These are phyloP conservation scores for Chaetura pelagica DNA, from an alignment of 2,113 vertebrate genomes.

Conservation along the genomic window DNA sequence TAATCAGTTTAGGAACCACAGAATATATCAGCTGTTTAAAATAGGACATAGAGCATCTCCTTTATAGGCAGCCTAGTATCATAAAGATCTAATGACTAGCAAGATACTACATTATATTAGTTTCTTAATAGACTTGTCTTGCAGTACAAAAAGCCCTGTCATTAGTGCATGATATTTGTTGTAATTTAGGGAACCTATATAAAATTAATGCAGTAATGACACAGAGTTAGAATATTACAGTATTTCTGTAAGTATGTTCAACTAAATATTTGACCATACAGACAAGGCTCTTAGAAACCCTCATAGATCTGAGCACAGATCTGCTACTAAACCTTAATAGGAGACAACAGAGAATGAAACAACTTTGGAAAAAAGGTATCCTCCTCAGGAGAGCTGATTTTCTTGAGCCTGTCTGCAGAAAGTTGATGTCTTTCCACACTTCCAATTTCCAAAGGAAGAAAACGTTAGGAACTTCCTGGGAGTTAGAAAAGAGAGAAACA, in stretches of 20 bases:
- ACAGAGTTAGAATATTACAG: neutral
- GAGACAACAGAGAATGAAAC: neutral
- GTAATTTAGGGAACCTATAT: neutral
- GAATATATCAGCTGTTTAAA: neutral
- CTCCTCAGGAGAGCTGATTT: neutral
- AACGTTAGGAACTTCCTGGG: neutral
- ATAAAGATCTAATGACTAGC: neutral
- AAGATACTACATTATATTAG: neutral
- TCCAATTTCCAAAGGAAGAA: neutral
- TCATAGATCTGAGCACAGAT: neutral
- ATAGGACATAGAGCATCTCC: neutral
- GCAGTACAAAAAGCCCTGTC: neutral
- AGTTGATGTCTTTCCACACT: neutral
- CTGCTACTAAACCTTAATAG: neutral
- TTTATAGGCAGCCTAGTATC: slow-evolving; percentile 7
- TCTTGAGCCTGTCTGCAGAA: neutral
- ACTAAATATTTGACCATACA: neutral
- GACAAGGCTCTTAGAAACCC: neutral
- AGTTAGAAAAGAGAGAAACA: neutral
- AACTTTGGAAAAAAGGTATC: neutral
- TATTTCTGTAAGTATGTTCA: neutral
- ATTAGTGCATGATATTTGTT: neutral
- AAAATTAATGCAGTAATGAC: neutral
- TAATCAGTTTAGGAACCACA: neutral
- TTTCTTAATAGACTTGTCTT: neutral